A percentile compares a stretch with the other conserved stretches of the same genome.
These are phyloP conservation scores for Caenorhabditis virilis DNA, from an alignment of 2,888 invertebrate genomes.

Conservation along the genomic window DNA sequence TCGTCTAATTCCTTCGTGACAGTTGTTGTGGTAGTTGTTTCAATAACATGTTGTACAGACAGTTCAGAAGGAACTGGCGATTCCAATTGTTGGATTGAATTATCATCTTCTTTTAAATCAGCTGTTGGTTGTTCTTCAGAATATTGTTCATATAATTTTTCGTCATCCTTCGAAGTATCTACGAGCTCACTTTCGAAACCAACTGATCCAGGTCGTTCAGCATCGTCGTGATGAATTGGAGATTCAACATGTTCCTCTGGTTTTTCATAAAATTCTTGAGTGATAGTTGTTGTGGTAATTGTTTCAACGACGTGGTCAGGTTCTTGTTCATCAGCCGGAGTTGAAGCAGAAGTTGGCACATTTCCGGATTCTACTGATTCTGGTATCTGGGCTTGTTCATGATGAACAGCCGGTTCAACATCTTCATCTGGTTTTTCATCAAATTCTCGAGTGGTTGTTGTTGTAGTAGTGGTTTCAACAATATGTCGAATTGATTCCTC, in stretches of 20 bases:
- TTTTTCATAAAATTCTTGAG: background rate
- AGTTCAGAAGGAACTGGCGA: background rate
- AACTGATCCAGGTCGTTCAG: background rate
- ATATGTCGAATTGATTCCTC: background rate
- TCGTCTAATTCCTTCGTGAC: background rate
- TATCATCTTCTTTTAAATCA: no score
- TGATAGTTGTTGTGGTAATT: background rate
- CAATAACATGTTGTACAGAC: background rate
- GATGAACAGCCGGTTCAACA: no score
- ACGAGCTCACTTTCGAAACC: background rate
- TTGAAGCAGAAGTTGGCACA: background rate
- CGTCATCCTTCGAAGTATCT: conserved; percentile 1
- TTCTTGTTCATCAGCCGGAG: background rate
- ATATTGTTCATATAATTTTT: no score
- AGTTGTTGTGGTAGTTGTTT: background rate
- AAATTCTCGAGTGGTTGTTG: conserved; percentile 12
- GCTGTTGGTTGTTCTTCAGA: no score
- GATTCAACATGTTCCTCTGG: background rate
- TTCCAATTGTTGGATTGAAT: background rate
- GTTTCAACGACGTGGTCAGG: background rate
- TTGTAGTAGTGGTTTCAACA: conserved; percentile 16
- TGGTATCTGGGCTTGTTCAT: no score
- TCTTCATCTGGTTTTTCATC: background rate
- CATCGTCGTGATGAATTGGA: background rate
- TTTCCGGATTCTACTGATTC: no score